phyloP scores from a whole-genome alignment of 1,140 invertebrate genomes.

The Pachypeltis micranthus region DNA sequence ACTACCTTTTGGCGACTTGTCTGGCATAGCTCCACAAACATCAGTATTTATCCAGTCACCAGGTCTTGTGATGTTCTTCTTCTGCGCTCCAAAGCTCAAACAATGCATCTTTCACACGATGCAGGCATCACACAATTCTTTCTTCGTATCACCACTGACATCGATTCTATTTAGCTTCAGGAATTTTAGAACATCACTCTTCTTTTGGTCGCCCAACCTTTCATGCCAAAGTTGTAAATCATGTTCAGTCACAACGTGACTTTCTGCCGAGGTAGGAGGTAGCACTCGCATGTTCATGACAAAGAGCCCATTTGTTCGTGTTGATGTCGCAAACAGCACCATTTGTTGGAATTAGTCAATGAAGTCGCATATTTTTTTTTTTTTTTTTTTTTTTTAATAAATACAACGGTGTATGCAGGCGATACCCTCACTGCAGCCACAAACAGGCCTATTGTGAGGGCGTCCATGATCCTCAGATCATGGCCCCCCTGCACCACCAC shows the following conservation, averaged over 20 bases:
- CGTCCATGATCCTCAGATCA: no score
- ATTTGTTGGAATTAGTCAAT: no score
- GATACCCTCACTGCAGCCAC: no score
- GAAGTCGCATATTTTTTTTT: no score
- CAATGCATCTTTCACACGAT: background rate
- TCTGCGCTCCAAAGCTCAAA: background rate
- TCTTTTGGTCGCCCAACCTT: constrained; percentile 7
- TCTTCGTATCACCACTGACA: background rate
- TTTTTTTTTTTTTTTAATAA: no score
- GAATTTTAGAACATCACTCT: background rate
- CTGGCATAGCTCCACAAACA: constrained; percentile 28
- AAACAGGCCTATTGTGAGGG: no score
- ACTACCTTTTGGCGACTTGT: constrained; percentile 24
- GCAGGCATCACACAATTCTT: background rate
- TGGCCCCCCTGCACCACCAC: no score
- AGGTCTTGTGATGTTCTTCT: background rate
- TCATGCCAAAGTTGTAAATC: constrained; percentile 5
- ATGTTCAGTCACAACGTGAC: background rate
- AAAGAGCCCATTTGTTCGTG: background rate
- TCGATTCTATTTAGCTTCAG: background rate
- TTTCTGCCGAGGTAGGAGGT: background rate
- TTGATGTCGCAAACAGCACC: no score
- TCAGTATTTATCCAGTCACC: constrained; percentile 23
- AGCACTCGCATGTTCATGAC: background rate
- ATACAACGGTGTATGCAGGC: no score